These are phyloP conservation scores for Drosophila orosa DNA, from an alignment of 1,140 invertebrate genomes.

Conservation along the genomic window DNA sequence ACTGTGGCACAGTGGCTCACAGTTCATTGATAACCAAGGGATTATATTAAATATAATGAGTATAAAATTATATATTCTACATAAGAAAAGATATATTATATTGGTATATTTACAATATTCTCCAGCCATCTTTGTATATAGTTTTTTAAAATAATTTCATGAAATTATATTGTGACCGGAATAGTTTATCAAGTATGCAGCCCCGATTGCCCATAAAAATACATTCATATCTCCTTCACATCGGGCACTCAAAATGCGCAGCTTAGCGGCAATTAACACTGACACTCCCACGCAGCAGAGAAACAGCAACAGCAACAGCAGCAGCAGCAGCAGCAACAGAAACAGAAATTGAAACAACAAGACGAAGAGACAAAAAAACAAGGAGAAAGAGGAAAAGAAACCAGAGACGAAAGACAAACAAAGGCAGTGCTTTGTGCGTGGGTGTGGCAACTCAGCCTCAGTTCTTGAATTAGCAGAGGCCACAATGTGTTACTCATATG, in stretches of 20 bases:
- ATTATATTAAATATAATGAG: not conserved
- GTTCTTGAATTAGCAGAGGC: conserved; percentile 54
- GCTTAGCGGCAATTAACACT: conserved; percentile 77
- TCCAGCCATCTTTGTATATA: not conserved
- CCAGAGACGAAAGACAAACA: conserved; percentile 52
- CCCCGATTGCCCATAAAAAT: conserved; percentile 52
- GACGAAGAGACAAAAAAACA: conserved; percentile 8
- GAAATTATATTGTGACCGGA: conserved; percentile 2
- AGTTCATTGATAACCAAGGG: not conserved
- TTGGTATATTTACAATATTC: not conserved
- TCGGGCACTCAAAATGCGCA: conserved; percentile 60
- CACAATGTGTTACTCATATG: conserved; percentile 47
- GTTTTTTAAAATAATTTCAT: not conserved
- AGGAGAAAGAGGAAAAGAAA: conserved; percentile 39
- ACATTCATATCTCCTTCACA: conserved; percentile 41
- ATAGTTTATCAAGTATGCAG: conserved; percentile 46
- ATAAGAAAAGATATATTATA: not conserved
- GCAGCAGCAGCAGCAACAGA: conserved; percentile 23
- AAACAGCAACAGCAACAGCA: conserved; percentile 20
- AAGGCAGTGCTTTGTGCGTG: conserved; percentile 56
- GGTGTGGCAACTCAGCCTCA: conserved; percentile 61
- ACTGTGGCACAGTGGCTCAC: conserved; percentile 28
- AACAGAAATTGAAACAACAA: conserved; percentile 23
- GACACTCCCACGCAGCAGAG: conserved; percentile 70
- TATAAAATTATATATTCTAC: not conserved